Base-by-base conservation (phyloP, 2,797 vertebrate genomes). In the Aratinga solstitialis region DNA sequence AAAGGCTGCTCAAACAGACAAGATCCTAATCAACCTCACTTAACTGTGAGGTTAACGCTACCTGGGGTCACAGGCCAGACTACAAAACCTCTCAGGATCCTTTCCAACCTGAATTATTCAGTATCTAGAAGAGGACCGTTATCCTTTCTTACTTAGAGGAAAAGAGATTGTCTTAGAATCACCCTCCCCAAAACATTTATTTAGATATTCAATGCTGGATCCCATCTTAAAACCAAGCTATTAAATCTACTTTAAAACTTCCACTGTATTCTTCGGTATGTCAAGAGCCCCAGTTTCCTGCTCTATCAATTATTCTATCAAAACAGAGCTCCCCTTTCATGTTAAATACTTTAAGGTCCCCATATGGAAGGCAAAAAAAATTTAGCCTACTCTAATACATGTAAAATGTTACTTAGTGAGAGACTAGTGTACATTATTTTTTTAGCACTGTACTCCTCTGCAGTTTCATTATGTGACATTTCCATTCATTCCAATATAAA, bases 401-500 rank as follows among this genome's bases (percentile, higher is more conserved):
- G 88, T 82, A 89, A 95, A 95, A 95, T 38, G 45, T 43, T 93
- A 93, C 84, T 80, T 68, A 90, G 71, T 79, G 61, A 96, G 91
- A 87, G 36, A 67, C 74, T n/a, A 87, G 67, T 17, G 38, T 68
- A 88, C 74, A 24, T 47, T 89, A 90, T 93, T 93, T 95, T 73
- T 74, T 69, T 71, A 84, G 88, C 61, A 42, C 81, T 72, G 72
- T 65, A 74, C 42, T 95, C 63, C 87, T 93, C 78, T 89, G 95
- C 0, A 36, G 82, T 93, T 94, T 94, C 95, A 92, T 87, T 89
- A 95, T 47, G 94, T 95, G 93, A 90, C 90, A 90, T 93, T 96
- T 97, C 93, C 94, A 94, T 94, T 95, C 87, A 94, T 75, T 85
- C 75, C 84, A 75, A 66, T 66, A 94, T 93, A 93, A 90, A 90